phyloP scores from a whole-genome alignment of 2,888 invertebrate genomes.

The Parnassius apollo region DNA sequence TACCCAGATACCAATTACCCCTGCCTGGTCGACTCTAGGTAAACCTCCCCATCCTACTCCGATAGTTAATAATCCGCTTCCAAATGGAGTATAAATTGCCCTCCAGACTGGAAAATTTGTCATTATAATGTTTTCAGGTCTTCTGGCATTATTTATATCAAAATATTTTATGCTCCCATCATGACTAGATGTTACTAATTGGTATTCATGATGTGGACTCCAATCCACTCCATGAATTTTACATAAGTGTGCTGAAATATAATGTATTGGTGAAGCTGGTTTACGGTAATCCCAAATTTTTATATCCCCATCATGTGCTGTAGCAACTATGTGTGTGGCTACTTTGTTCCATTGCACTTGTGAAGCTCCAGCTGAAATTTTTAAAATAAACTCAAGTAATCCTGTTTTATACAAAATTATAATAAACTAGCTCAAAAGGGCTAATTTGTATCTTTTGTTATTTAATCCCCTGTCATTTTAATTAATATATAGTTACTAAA shows the following conservation, averaged over 20 bases:
- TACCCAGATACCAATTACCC: conserved; percentile 78
- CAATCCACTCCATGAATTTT: conserved; percentile 97
- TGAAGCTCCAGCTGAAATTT: conserved; percentile 88
- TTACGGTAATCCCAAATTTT: conserved; percentile 98
- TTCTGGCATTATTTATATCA: conserved; percentile 91
- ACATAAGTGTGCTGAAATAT: conserved; percentile 94
- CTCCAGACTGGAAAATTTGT: conserved; percentile 95
- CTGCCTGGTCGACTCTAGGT: conserved; percentile 89
- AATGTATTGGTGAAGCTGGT: conserved; percentile 91
- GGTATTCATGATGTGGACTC: conserved; percentile 92
- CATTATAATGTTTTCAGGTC: conserved; percentile 91
- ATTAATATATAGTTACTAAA: too few species aligned
- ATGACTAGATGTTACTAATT: conserved; percentile 95
- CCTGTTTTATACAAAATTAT: too few species aligned
- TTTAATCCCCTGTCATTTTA: too few species aligned
- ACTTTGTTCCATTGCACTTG: conserved; percentile 97
- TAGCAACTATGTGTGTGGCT: conserved; percentile 91
- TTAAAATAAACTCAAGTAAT: too few species aligned
- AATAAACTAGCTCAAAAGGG: too few species aligned
- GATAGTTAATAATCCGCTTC: conserved; percentile 94
- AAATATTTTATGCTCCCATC: conserved; percentile 98
- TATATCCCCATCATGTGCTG: conserved; percentile 97
- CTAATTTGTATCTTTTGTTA: too few species aligned
- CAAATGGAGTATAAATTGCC: conserved; percentile 96
- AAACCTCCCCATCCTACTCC: conserved; percentile 93